phyloP scores from a whole-genome alignment of 2,797 vertebrate species.

The Capromys pilorides region DNA sequence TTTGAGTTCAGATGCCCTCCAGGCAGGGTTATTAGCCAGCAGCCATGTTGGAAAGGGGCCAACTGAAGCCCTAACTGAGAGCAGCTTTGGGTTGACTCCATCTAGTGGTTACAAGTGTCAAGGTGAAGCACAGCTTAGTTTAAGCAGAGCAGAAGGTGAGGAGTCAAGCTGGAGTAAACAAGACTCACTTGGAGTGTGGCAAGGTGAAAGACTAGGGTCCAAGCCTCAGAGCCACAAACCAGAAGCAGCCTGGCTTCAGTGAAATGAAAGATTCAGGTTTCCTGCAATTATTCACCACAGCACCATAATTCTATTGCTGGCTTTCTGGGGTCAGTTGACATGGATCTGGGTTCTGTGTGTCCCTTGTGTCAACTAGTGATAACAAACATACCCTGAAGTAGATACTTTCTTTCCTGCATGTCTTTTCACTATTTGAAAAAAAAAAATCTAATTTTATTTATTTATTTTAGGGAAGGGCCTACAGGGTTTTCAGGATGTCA shows the following conservation, averaged over 20 bases:
- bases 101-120: not conserved
- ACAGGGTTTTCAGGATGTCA: no score
- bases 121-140: not conserved
- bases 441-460: no score
- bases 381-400: not conserved
- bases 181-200: not conserved
- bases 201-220: not conserved
- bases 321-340: not conserved
- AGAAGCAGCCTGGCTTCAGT: not conserved
- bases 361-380: not conserved
- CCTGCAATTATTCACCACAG: not conserved
- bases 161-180: not conserved
- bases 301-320: not conserved
- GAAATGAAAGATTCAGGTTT: not conserved
- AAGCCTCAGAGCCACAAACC: not conserved
- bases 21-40: not conserved
- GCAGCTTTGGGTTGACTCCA: not conserved
- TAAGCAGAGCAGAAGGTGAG: not conserved
- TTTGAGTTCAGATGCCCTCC: not conserved
- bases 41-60: not conserved
- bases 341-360: not conserved
- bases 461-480: no score
- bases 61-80: not conserved
- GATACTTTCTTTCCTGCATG: not conserved
- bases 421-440: not conserved